Percentiles rank a stretch among this genome's conserved stretches.
Conservation (phyloP, 2,797 vertebrate species). For the Coendou prehensilis region DNA sequence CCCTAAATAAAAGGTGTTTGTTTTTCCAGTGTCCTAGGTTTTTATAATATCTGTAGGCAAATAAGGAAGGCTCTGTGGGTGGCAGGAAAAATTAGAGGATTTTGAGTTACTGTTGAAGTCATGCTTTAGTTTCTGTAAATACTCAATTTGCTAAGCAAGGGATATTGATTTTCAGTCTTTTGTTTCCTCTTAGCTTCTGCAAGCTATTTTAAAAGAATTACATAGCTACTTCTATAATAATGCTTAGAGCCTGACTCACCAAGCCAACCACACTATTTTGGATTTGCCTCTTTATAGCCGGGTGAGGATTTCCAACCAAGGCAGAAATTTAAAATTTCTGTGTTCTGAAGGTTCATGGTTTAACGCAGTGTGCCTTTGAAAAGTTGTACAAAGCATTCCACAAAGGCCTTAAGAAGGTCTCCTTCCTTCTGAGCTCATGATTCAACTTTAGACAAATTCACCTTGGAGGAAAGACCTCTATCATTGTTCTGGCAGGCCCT, state of each 20-base stretch:
- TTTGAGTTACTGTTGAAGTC: neutral
- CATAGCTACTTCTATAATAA: neutral
- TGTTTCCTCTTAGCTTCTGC: slow-evolving; percentile 41
- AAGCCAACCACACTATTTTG: neutral
- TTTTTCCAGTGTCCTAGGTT: neutral
- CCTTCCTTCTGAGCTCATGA: neutral
- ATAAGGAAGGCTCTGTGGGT: neutral
- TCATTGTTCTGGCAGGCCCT: neutral
- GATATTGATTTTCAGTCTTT: slow-evolving; percentile 27
- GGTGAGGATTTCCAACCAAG: neutral
- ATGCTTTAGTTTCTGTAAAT: slow-evolving; percentile 28
- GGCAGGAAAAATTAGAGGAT: neutral
- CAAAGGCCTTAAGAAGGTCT: neutral
- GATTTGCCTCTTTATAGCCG: slow-evolving; percentile 13
- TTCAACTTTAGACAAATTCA: neutral
- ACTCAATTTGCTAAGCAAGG: neutral
- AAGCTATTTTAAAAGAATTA: slow-evolving; percentile 57
- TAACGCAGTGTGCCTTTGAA: neutral
- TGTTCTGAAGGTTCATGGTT: neutral
- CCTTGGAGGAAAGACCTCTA: neutral
- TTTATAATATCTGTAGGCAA: neutral
- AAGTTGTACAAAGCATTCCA: neutral
- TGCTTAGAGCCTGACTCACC: neutral
- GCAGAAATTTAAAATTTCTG: neutral
- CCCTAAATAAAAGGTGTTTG: neutral